Evolutionary conservation across 2,888 invertebrate genomes (phyloP).

Genomic region (Galerucella pusilla): DNA sequence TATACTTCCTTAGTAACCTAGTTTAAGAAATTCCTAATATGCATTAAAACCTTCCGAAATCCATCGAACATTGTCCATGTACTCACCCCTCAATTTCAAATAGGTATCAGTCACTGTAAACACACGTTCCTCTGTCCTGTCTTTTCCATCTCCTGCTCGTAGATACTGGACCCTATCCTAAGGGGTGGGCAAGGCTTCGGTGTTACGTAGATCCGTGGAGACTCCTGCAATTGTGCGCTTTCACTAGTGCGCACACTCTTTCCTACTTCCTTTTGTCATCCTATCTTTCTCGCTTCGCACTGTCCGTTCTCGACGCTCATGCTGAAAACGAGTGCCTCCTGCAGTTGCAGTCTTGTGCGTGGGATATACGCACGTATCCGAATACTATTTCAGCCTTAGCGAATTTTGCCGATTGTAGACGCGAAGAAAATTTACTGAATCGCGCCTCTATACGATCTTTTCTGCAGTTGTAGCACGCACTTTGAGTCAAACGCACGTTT

Average conservation of each 20-base stretch:
- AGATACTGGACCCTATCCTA: constrained; percentile 47
- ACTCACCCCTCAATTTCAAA: constrained; percentile 21
- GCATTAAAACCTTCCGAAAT: constrained; percentile 3
- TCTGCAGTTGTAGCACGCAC: constrained; percentile 15
- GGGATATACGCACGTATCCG: constrained; percentile 54
- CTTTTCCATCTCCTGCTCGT: constrained; percentile 39
- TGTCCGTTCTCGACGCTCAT: constrained; percentile 48
- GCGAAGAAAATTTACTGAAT: constrained; percentile 15
- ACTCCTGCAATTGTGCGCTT: constrained; percentile 60
- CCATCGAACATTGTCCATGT: constrained; percentile 8
- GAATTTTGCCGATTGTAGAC: constrained; percentile 10
- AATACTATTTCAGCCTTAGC: constrained; percentile 6
- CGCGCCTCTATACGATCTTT: constrained; percentile 15
- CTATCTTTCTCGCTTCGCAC: constrained; percentile 61
- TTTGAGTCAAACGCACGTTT: constrained; percentile 52
- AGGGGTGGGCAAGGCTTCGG: constrained; percentile 47
- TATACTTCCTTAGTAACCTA: constrained; percentile 9
- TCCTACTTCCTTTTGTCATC: constrained; percentile 45
- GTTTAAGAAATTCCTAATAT: constrained; percentile 9
- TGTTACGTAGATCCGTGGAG: constrained; percentile 38
- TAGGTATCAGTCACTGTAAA: constrained; percentile 26
- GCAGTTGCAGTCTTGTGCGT: constrained; percentile 62
- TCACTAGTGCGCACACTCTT: constrained; percentile 61
- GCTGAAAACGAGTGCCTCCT: constrained; percentile 48
- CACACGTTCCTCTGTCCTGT: constrained; percentile 25